Base-by-base conservation (phyloP, 2,113 vertebrate genomes). In the Nyctereutes procyonoides region DNA sequence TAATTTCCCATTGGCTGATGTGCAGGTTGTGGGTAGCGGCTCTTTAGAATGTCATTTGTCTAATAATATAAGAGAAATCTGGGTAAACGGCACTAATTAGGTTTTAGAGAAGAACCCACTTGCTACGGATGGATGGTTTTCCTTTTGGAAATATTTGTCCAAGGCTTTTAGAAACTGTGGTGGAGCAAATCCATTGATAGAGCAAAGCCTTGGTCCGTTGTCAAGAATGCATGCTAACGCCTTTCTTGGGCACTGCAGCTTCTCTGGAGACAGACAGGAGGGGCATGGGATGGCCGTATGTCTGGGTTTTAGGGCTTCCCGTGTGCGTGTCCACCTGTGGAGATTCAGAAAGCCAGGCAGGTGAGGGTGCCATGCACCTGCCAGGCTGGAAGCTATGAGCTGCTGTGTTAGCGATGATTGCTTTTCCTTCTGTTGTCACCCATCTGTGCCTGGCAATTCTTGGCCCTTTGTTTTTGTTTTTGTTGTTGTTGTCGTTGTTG, bases 201-300 rank as follows among this genome's bases (percentile, higher is more conserved):
- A 76, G 20, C 38, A 71, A 62, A 79, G 43, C 2, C 62, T 71
- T 8, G 1, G 17, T n/a, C 8, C 1, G 1, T 5, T 67, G 95
- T 38, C 77, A 69, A 17, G 51, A 77, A 69, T 32, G 17, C 0
- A 0, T 1, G 22, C 8, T 88, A 35, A 67, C 19, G 28, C 3
- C 9, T 76, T 51, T 69, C 19, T 56, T 8, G 8, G 43, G 7
- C 26, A 16, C 28, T 2, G 19, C 0, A 4, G 32, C 14, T 22
- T 81, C 55, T 55, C 63, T 14, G 10, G 69, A 8, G 35, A 63
- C 12, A 28, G 51, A 38, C 5, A 4, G 11, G 17, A 12, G 55
- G 79, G 16, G 24, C 16, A 2, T 0, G 71, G 35, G 3, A 28
- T 3, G 4, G 38, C 28, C 30, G 19, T 1, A 3, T 7, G 6